These are phyloP conservation scores for Lamellibrachia luymesi DNA, from an alignment of 1,140 invertebrate genomes.

Conservation along the genomic window DNA sequence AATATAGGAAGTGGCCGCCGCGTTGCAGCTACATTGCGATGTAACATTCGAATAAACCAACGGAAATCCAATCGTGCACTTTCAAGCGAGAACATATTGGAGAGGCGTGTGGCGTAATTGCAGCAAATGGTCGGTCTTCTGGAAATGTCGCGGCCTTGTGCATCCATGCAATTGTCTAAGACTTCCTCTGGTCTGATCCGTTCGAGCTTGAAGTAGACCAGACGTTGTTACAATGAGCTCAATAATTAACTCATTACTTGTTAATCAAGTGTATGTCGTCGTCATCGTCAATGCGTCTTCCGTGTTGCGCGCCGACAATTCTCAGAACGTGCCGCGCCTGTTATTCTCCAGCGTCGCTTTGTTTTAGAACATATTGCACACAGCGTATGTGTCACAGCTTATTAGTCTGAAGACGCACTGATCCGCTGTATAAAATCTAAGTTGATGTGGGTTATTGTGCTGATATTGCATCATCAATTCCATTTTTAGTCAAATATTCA, in stretches of 20 bases:
- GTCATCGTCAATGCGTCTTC: neutral
- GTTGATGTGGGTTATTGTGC: neutral
- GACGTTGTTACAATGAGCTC: neutral
- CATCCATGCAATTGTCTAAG: neutral
- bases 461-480: neutral
- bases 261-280: neutral
- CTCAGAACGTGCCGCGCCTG: neutral
- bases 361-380: neutral
- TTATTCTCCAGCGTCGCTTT: neutral
- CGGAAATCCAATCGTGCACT: neutral
- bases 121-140: neutral
- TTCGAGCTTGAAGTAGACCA: neutral
- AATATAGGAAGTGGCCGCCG: neutral
- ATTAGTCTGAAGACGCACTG: neutral
- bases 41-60: neutral
- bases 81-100: neutral
- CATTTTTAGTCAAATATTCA: neutral
- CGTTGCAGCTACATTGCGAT: neutral
- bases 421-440: neutral
- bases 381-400: neutral
- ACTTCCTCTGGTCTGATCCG: neutral
- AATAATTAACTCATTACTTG: constrained; percentile 1
- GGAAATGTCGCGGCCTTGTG: neutral
- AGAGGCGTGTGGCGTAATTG: neutral
- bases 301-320: neutral